Evolutionary conservation across 2,797 vertebrate species (phyloP).

Genomic region (Pitangus sulphuratus): DNA sequence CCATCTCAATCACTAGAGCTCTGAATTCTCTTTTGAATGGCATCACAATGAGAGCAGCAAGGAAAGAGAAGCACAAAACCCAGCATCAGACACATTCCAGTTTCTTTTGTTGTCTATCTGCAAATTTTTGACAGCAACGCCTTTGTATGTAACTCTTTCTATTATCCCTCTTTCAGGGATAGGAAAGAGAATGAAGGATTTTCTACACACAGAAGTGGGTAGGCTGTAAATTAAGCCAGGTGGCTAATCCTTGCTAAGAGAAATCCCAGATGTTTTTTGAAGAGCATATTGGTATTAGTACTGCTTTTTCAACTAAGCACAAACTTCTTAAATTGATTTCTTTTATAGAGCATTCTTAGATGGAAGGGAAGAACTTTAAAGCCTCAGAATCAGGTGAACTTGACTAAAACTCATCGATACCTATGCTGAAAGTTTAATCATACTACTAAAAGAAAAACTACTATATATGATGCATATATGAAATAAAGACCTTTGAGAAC

Average conservation of each 20-base stretch:
- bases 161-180: not conserved
- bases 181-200: not conserved
- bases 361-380: not conserved
- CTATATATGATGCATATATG: not conserved
- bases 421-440: not conserved
- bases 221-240: not conserved
- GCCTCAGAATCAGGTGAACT: not conserved
- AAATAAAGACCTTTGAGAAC: not conserved
- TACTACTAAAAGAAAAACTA: not conserved
- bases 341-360: not conserved
- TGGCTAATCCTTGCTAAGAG: not conserved
- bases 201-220: not conserved
- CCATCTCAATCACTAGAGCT: constrained; percentile 94
- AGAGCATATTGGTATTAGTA: not conserved
- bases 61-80: constrained; percentile 27
- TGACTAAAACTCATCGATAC: not conserved
- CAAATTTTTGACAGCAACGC: constrained; percentile 41
- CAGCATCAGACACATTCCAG: constrained; percentile 33
- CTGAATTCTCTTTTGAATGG: constrained; percentile 86
- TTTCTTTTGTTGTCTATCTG: constrained; percentile 17
- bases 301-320: not conserved
- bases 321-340: not conserved
- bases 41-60: not conserved
- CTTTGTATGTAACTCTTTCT: not conserved
- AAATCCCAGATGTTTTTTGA: constrained; percentile 1